Percentiles rank a stretch among this genome's conserved stretches.
Conservation (phyloP, 2,888 invertebrate species). For the Mechanitis mazaeus region DNA sequence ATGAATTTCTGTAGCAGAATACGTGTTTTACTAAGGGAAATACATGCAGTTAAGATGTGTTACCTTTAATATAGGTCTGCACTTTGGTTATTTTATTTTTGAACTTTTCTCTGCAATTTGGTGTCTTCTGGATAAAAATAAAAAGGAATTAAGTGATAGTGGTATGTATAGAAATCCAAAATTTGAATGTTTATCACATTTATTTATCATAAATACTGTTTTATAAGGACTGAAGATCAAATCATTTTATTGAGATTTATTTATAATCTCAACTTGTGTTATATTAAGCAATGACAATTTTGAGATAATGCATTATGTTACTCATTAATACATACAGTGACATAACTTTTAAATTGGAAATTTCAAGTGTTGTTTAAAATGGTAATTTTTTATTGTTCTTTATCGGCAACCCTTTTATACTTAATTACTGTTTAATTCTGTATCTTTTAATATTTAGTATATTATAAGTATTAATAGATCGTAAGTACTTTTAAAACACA, state of each 20-base stretch:
- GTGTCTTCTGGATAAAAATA: constrained; percentile 38
- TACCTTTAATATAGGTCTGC: constrained; percentile 46
- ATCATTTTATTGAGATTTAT: too few relatives aligned
- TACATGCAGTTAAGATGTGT: constrained; percentile 39
- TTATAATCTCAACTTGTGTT: too few relatives aligned
- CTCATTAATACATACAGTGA: too few relatives aligned
- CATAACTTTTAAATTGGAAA: too few relatives aligned
- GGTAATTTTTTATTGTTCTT: too few relatives aligned
- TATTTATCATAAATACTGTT: too few relatives aligned
- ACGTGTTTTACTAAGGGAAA: not conserved
- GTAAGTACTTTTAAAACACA: not conserved
- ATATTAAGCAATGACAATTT: too few relatives aligned
- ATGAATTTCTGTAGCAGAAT: not conserved
- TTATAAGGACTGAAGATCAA: too few relatives aligned
- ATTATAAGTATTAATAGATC: not conserved
- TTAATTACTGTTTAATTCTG: too few relatives aligned
- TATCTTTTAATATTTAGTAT: not conserved
- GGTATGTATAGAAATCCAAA: constrained; percentile 50
- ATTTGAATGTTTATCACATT: not conserved
- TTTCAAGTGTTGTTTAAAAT: too few relatives aligned
- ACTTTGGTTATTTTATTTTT: constrained; percentile 54
- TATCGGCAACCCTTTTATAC: too few relatives aligned
- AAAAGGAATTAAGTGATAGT: constrained; percentile 62
- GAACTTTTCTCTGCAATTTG: constrained; percentile 44
- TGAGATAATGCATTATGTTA: too few relatives aligned